Evolutionary conservation across 2,888 invertebrate genomes (phyloP), one percentile per base, ranked within the genome.

Genomic region (Parnassius smintheus): DNA sequence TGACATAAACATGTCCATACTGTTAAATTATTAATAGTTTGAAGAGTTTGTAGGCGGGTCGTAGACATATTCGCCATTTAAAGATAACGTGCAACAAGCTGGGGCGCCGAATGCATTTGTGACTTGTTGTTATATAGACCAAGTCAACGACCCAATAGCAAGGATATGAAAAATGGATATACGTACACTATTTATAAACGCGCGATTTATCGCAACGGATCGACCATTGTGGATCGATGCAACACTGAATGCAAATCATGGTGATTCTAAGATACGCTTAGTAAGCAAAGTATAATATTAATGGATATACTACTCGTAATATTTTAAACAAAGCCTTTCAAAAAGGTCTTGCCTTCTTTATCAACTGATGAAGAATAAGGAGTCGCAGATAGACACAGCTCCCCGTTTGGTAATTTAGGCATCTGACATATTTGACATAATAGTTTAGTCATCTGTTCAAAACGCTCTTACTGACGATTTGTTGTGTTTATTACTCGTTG

Each of bases 121-220:
- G 76, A 77, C 78, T 79, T 82, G 80, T 74, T 76, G 76, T 74
- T 68, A 68, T 72, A 73, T 74, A 68, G 72, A 75, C 75, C 74
- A 74, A 82, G 89, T 88, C 90, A 86, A 84, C 79, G 87, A 87
- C 88, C 89, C 75, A 75, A 72, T 73, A 74, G 75, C 66, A 66
- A 72, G 68, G 71, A 77, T 85, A 84, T 64, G 82, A 82, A 84
- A 18, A 85, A 82, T 80, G 71, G 80, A 82, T 78, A 82, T 76
- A 67, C 66, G 60, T 66, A 60, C 22, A 12, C 13, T 35, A 56
- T 18, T 18, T 48, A 42, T 41, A 51, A 50, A 59, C 48, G 51
- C 25, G 56, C 66, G 69, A 68, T 68, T 72, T 68, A 69, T 72
- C 64, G 48, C 68, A 62, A 65, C 65, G 67, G 60, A 65, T 64